Percentiles rank a stretch among this genome's conserved stretches.
These are phyloP conservation scores for Artibeus lituratus DNA, from an alignment of 2,797 vertebrate species.

Conservation along the genomic window DNA sequence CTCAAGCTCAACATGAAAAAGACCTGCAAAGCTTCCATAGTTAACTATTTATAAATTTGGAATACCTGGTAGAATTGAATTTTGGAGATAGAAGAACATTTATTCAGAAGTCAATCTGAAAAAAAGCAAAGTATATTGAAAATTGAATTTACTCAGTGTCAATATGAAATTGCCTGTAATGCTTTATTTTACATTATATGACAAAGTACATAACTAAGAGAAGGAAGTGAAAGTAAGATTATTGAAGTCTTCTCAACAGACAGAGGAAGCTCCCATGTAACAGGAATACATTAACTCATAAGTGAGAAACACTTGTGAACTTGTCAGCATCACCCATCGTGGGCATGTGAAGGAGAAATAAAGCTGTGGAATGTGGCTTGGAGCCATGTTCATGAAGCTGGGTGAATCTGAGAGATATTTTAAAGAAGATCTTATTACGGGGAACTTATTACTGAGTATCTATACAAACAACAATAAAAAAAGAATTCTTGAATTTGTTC, in stretches of 20 bases:
- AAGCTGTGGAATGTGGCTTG: too few species aligned
- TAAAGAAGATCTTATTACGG: background rate
- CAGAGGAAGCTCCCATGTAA: background rate
- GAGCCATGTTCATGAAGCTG: too few species aligned
- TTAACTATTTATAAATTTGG: background rate
- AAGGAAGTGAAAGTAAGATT: background rate
- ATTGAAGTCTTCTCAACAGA: background rate
- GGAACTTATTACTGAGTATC: background rate
- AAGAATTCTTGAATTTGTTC: background rate
- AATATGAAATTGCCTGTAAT: background rate
- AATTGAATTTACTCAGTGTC: background rate
- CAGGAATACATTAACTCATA: background rate
- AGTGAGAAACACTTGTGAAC: background rate
- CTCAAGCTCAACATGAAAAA: background rate
- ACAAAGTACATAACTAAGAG: background rate
- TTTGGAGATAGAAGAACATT: background rate
- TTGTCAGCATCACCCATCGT: fast-evolving
- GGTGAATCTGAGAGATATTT: background rate
- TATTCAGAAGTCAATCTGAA: background rate
- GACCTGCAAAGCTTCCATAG: background rate
- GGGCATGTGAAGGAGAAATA: background rate
- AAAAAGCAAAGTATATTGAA: background rate
- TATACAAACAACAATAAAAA: background rate
- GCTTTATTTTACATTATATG: background rate
- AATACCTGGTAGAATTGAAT: background rate